Conservation (phyloP, 2,113 vertebrate species). For the Nothobranchius kuhntae region DNA sequence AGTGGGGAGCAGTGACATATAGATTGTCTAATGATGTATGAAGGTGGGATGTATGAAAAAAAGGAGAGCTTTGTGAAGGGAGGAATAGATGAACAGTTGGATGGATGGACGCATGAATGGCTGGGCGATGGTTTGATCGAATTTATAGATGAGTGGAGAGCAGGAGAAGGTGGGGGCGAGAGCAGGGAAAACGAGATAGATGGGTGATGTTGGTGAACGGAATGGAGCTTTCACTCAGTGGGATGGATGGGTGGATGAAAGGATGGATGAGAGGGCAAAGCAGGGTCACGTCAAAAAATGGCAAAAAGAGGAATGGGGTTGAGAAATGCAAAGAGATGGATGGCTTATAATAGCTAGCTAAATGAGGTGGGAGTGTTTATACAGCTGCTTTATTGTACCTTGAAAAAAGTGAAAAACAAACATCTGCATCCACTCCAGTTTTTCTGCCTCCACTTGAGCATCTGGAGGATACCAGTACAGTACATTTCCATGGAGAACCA, state of each 20-base stretch:
- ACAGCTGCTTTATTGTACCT: conserved; percentile 11
- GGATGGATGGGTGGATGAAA: conserved; percentile 28
- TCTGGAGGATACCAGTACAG: background rate
- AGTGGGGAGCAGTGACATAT: conserved; percentile 44
- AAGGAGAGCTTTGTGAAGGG: conserved; percentile 13
- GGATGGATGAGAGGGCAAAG: conserved; percentile 28
- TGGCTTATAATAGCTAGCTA: conserved; percentile 23
- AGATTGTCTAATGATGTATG: conserved; percentile 63
- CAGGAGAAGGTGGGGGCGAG: conserved; percentile 5
- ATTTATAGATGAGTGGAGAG: conserved; percentile 27
- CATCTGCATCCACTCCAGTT: conserved; percentile 18
- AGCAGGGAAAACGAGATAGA: conserved; percentile 31
- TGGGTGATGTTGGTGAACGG: conserved; percentile 17
- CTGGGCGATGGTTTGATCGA: conserved; percentile 21
- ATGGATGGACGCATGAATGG: conserved; percentile 35
- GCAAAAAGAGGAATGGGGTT: conserved; percentile 10
- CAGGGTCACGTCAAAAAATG: conserved; percentile 27
- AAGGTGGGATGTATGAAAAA: conserved; percentile 51
- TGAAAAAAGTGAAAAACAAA: conserved; percentile 1
- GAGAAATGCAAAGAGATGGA: conserved; percentile 6
- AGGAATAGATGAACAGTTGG: conserved; percentile 41
- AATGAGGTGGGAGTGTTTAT: conserved; percentile 33
- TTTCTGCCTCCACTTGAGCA: background rate
- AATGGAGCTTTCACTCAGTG: conserved; percentile 12
- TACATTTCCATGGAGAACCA: conserved; percentile 13